Evolutionary conservation across 1,140 invertebrate species (phyloP).

Genomic region (Daktulosphaira vitifoliae): DNA sequence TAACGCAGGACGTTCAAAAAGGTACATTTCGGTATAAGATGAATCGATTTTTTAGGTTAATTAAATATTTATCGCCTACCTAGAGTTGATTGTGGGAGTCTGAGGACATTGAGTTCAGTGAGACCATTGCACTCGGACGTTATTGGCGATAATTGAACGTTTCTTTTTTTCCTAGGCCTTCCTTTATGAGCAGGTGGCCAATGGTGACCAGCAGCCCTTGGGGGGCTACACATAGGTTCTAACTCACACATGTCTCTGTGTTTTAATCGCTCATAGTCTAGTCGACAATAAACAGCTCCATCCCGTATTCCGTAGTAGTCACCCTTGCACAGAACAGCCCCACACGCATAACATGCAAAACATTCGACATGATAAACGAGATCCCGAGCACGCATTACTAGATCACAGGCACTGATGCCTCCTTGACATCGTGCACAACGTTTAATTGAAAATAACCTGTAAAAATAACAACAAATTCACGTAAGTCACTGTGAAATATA

Average conservation of each 20-base stretch:
- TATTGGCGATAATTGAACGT: conserved; percentile 59
- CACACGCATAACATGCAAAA: conserved; percentile 81
- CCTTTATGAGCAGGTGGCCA: conserved; percentile 62
- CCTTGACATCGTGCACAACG: conserved; percentile 74
- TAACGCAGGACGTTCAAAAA: too few species aligned
- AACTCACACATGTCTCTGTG: conserved; percentile 39
- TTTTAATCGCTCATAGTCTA: conserved; percentile 55
- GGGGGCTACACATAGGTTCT: conserved; percentile 50
- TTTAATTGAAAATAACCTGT: conserved; percentile 66
- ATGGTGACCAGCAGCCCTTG: conserved; percentile 47
- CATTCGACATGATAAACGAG: conserved; percentile 84
- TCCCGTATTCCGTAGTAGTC: conserved; percentile 79
- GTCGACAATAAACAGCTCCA: conserved; percentile 47
- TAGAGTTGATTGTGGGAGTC: conserved; percentile 58
- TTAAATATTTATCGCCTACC: too few species aligned
- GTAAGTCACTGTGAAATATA: too few species aligned
- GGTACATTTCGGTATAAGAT: too few species aligned
- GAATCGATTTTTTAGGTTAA: too few species aligned
- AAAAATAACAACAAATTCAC: too few species aligned
- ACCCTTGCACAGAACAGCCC: conserved; percentile 64
- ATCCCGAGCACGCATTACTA: conserved; percentile 83
- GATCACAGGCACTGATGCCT: conserved; percentile 76
- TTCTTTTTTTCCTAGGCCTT: conserved; percentile 70
- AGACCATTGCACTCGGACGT: conserved; percentile 62
- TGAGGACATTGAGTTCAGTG: conserved; percentile 54